Percentiles rank a stretch among this genome's conserved stretches.
Conservation (phyloP, 2,113 vertebrate species). For the Datnioides undecimradiatus region DNA sequence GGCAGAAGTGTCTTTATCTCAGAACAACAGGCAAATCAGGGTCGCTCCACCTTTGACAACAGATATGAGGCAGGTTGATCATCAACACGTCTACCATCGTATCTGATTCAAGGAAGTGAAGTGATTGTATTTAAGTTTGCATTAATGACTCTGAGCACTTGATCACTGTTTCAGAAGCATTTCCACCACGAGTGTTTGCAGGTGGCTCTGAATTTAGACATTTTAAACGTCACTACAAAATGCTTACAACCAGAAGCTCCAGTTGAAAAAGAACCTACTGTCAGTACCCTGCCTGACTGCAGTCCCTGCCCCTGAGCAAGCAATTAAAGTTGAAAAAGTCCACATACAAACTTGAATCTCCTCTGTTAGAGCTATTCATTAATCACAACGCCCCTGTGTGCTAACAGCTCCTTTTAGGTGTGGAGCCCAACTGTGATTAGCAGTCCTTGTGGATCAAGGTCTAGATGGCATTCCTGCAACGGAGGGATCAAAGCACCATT, state of each 20-base stretch:
- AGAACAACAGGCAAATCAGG: background rate
- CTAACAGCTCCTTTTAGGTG: slow-evolving; percentile 3
- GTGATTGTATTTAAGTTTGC: background rate
- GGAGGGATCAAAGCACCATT: slow-evolving; percentile 61
- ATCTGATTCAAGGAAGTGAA: background rate
- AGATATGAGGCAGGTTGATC: background rate
- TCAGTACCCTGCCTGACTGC: background rate
- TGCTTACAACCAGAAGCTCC: background rate
- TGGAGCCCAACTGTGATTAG: slow-evolving; percentile 39
- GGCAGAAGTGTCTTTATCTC: background rate
- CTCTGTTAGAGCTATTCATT: slow-evolving; percentile 9
- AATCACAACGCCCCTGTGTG: slow-evolving; percentile 28
- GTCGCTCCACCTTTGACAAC: background rate
- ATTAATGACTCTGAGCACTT: background rate
- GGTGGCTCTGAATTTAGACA: background rate
- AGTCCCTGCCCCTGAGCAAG: background rate
- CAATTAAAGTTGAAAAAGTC: slow-evolving; percentile 3
- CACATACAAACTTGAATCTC: background rate
- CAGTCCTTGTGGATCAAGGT: slow-evolving; percentile 42
- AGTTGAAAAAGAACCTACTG: background rate
- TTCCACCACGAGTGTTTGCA: background rate
- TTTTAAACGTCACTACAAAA: background rate
- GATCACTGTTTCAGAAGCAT: background rate
- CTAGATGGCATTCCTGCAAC: slow-evolving; percentile 38
- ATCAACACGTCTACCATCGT: background rate